Conservation (phyloP, 1,140 invertebrate species). For the Magallana ariakensis region DNA sequence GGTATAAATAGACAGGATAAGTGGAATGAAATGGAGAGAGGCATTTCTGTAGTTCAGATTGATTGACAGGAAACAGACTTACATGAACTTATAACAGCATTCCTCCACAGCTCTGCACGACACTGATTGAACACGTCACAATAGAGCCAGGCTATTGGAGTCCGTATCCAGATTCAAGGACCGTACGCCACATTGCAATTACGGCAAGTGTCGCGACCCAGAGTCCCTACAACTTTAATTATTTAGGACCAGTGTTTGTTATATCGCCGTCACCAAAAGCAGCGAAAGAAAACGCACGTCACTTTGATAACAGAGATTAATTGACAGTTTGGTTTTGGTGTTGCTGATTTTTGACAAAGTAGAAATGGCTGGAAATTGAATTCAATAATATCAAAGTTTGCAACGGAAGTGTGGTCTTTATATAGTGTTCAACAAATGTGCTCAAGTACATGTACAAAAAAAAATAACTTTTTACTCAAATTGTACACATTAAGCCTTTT, state of each 20-base stretch:
- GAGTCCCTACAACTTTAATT: neutral
- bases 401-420: too few relatives aligned
- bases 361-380: too few relatives aligned
- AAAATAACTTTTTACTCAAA: too few relatives aligned
- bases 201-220: neutral
- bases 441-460: too few relatives aligned
- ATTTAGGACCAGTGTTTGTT: neutral
- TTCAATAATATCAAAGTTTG: too few relatives aligned
- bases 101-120: neutral
- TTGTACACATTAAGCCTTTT: too few relatives aligned
- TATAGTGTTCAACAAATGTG: too few relatives aligned
- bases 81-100: neutral
- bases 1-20: conserved; percentile 32
- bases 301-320: too few relatives aligned
- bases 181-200: neutral
- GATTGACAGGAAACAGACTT: conserved; percentile 17
- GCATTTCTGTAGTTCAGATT: conserved; percentile 1
- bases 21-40: conserved; percentile 15
- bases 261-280: neutral
- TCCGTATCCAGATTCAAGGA: neutral
- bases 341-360: too few relatives aligned
- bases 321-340: too few relatives aligned
- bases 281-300: too few relatives aligned
- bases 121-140: conserved; percentile 16
- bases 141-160: neutral